phyloP scores from a whole-genome alignment of 2,888 invertebrate species.

The Eupithecia pulchellata region DNA sequence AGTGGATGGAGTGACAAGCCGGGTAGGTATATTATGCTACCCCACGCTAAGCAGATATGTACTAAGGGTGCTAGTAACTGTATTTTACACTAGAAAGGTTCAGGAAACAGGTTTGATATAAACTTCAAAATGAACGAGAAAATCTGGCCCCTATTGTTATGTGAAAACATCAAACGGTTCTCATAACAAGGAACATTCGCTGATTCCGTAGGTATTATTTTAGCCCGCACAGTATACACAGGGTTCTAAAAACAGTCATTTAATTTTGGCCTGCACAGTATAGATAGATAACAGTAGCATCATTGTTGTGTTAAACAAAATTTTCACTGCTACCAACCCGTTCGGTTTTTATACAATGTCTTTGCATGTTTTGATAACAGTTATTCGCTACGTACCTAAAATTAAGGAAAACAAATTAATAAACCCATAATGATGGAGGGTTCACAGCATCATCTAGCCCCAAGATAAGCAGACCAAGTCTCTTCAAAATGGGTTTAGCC shows the following conservation, averaged over 20 bases:
- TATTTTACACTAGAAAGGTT: background rate
- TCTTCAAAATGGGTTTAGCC: too few species aligned
- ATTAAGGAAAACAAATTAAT: too few species aligned
- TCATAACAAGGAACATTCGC: slow-evolving; percentile 25
- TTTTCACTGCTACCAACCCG: background rate
- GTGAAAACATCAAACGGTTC: slow-evolving; percentile 12
- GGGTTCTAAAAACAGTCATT: background rate
- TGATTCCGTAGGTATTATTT: slow-evolving; percentile 51
- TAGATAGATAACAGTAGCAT: background rate
- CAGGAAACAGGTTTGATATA: background rate
- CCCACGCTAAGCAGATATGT: too few species aligned
- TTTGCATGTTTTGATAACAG: too few species aligned
- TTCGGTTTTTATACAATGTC: background rate
- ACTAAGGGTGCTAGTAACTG: too few species aligned
- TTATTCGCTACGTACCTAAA: too few species aligned
- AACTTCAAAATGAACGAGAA: background rate
- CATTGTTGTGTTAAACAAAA: background rate
- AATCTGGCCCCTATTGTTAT: slow-evolving; percentile 6
- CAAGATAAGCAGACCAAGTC: too few species aligned
- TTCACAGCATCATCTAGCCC: too few species aligned
- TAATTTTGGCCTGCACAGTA: background rate
- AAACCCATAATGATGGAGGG: too few species aligned
- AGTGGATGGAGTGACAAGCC: background rate
- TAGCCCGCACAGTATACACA: slow-evolving; percentile 33
- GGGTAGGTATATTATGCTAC: too few species aligned